These are phyloP conservation scores for Gouania willdenowi DNA, from an alignment of 2,797 vertebrate genomes.

Conservation along the genomic window DNA sequence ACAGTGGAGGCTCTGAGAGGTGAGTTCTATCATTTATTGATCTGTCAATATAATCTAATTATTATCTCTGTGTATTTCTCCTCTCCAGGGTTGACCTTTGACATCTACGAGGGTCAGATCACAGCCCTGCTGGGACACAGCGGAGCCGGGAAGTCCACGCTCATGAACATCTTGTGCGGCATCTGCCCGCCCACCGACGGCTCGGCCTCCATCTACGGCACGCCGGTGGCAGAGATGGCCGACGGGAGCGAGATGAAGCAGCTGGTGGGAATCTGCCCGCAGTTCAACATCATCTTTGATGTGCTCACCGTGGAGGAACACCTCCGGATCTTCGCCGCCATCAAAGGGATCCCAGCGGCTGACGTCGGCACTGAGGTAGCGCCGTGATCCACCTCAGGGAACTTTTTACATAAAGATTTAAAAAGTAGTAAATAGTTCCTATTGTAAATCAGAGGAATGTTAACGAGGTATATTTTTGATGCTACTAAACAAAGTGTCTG, in stretches of 20 bases:
- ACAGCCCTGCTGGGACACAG: conserved; percentile 95
- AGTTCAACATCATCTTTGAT: conserved; percentile 93
- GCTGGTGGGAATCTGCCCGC: conserved; percentile 91
- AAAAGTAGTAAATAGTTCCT: too few species aligned
- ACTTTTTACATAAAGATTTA: too few species aligned
- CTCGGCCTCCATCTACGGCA: conserved; percentile 86
- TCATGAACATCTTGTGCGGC: conserved; percentile 96
- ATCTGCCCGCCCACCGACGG: conserved; percentile 85
- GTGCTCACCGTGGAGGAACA: conserved; percentile 94
- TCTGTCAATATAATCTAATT: not conserved
- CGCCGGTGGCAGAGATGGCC: conserved; percentile 85
- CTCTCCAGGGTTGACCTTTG: conserved; percentile 86
- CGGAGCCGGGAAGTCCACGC: conserved; percentile 91
- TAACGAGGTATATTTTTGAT: too few species aligned
- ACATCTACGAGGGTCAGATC: conserved; percentile 96
- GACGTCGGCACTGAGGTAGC: conserved; percentile 83
- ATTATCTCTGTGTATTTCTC: too few species aligned
- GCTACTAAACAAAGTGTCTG: too few species aligned
- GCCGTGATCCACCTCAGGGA: too few species aligned
- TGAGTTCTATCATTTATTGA: too few species aligned
- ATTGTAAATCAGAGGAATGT: too few species aligned
- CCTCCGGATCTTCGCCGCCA: conserved; percentile 88
- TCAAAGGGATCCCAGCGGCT: conserved; percentile 87
- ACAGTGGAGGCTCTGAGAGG: conserved; percentile 90
- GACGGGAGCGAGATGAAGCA: conserved; percentile 88